A percentile compares a stretch with the other conserved stretches of the same genome.
phyloP scores from a whole-genome alignment of 2,113 vertebrate genomes.

The Rissa tridactyla region DNA sequence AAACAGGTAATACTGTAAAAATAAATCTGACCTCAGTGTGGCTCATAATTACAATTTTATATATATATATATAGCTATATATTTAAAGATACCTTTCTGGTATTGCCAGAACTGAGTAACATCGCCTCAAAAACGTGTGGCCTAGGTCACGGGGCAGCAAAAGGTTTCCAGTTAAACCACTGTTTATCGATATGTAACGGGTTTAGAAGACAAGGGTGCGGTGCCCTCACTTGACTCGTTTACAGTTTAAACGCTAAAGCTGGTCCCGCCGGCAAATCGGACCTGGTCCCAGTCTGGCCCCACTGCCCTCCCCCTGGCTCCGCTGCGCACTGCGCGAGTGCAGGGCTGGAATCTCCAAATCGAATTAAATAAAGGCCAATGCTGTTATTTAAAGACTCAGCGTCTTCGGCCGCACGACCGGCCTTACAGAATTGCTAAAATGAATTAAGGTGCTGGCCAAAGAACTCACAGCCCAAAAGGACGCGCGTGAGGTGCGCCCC shows the following conservation, averaged over 20 bases:
- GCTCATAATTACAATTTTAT: conserved; percentile 42
- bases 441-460: neutral
- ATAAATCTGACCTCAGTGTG: conserved; percentile 19
- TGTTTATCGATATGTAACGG: neutral
- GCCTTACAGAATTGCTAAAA: neutral
- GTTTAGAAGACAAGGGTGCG: neutral
- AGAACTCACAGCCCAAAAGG: neutral
- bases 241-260: fast-evolving
- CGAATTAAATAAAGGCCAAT: neutral
- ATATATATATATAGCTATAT: neutral
- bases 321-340: too few relatives aligned
- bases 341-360: too few relatives aligned
- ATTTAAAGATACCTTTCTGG: neutral
- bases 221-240: too few relatives aligned
- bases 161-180: neutral
- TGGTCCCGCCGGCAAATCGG: fast-evolving
- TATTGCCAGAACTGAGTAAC: neutral
- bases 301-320: too few relatives aligned
- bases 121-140: neutral
- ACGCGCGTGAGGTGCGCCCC: fast-evolving
- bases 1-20: conserved; percentile 57
- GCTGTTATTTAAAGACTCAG: neutral
- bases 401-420: fast-evolving
- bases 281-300: neutral
- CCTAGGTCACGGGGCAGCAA: neutral